Evolutionary conservation across 2,113 vertebrate species (phyloP).

Genomic region (Alectura lathami): DNA sequence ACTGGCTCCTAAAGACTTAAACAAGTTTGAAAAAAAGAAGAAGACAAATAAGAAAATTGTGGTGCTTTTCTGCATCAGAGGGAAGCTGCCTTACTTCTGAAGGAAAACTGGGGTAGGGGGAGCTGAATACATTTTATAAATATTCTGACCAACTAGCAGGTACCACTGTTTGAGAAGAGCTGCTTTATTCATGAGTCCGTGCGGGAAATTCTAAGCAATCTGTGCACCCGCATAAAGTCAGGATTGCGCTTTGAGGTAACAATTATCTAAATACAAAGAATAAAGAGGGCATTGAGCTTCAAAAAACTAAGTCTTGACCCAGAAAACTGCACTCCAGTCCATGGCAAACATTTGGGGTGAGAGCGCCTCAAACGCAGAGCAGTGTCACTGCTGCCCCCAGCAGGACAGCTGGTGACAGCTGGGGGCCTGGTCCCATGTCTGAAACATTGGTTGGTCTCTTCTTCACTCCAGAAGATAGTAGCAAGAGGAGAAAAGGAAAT

Average conservation of each 20-base stretch:
- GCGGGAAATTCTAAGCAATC: neutral
- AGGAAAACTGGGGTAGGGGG: neutral
- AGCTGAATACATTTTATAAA: neutral
- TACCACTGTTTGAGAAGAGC: neutral
- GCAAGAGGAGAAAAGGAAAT: neutral
- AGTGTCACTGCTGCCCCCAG: neutral
- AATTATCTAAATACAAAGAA: neutral
- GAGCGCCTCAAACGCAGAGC: neutral
- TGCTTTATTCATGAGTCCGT: neutral
- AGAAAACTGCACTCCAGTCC: neutral
- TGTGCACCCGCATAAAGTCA: neutral
- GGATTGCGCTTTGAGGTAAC: neutral
- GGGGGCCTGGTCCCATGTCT: too few relatives aligned
- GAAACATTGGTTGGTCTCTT: neutral
- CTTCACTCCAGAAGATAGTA: neutral
- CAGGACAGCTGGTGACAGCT: neutral
- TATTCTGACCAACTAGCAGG: neutral
- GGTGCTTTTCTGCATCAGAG: slow-evolving; percentile 33
- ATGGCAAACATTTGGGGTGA: neutral
- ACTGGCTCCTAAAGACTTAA: slow-evolving; percentile 72
- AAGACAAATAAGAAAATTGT: slow-evolving; percentile 66
- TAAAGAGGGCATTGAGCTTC: neutral
- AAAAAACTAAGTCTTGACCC: neutral
- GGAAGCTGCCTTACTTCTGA: slow-evolving; percentile 19
- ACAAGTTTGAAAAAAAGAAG: slow-evolving; percentile 55